Evolutionary conservation across 2,888 invertebrate genomes (phyloP), one percentile per base, ranked within the genome.

Genomic region (Heliconius ethilla): DNA sequence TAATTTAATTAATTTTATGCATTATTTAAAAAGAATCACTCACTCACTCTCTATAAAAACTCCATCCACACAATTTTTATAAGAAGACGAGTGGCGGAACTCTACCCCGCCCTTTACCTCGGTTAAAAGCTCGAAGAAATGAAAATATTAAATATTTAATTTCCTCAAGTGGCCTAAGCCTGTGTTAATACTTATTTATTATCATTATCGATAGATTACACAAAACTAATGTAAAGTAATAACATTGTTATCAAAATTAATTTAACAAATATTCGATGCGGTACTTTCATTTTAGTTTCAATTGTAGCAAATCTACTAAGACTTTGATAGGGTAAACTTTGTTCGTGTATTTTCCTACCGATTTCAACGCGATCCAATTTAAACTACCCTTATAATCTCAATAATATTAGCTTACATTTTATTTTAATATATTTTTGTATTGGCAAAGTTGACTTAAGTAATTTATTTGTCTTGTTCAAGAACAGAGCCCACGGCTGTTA

Each of bases 271-370:
- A 67, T 67, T 3, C 37, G 40, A 25, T 67, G 13, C n/a, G 2
- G 66, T 37, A 40, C 67, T 67, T 67, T 37, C n/a, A 15, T 67
- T 67, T 67, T 67, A 67, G 67, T 40, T 67, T 40, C n/a, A 67
- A 13, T 67, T 40, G 37, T 67, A 40, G 37, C 40, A 40, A 67
- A 40, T 67, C 37, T 67, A 25, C 67, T 40, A 7, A 67, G 40
- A 40, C 67, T 67, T 40, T 67, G n/a, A 67, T 40, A 67, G 37
- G 37, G 67, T 25, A 40, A 69, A 69, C 7, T 69, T 69, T 25
- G 40, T 69, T 69, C 40, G 25, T 40, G 67, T 40, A 37, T 37
- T 69, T 67, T 67, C 66, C 11, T 67, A n/a, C 1, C 67, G 40
- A 69, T 69, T 69, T 69, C 40, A 69, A 69, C 25, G 3, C 25